Conservation (phyloP, 35 echinoderm and acorn worm species). For the Apostichopus japonicus region DNA sequence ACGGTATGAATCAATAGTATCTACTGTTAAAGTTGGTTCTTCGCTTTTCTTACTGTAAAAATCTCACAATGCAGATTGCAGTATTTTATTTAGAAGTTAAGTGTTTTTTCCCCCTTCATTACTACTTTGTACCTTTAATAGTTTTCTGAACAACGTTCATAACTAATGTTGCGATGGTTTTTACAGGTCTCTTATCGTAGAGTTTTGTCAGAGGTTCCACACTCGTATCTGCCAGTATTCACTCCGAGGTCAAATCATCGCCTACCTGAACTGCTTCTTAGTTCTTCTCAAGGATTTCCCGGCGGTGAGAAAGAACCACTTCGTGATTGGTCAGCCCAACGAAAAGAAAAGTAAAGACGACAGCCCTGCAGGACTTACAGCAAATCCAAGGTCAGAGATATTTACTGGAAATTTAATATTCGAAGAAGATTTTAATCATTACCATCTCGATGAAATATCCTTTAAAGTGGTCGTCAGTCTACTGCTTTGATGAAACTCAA, state of each 20-base stretch:
- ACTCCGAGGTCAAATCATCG: slow-evolving; percentile 89
- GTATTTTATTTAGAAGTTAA: no score
- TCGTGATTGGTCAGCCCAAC: slow-evolving; percentile 78
- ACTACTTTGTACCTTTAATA: no score
- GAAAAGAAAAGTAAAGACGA: slow-evolving; percentile 86
- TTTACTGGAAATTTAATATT: neutral
- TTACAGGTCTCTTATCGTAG: slow-evolving; percentile 72
- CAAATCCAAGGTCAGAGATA: slow-evolving; percentile 77
- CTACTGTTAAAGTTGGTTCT: no score
- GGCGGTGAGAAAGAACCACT: slow-evolving; percentile 63
- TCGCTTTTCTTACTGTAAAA: no score
- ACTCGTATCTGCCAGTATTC: slow-evolving; percentile 95
- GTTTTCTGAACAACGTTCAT: no score
- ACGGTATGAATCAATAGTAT: no score
- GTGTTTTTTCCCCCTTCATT: no score
- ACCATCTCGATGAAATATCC: no score
- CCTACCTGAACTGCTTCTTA: slow-evolving; percentile 86
- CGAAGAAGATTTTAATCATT: neutral
- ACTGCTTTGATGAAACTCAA: no score
- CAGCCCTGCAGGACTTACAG: slow-evolving; percentile 71
- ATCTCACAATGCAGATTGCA: no score
- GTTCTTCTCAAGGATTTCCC: slow-evolving; percentile 77
- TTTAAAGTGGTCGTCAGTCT: no score
- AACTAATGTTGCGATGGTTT: neutral
- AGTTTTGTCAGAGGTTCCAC: slow-evolving; percentile 87